phyloP scores from a whole-genome alignment of 2,113 vertebrate genomes.

The Pangasianodon hypophthalmus region DNA sequence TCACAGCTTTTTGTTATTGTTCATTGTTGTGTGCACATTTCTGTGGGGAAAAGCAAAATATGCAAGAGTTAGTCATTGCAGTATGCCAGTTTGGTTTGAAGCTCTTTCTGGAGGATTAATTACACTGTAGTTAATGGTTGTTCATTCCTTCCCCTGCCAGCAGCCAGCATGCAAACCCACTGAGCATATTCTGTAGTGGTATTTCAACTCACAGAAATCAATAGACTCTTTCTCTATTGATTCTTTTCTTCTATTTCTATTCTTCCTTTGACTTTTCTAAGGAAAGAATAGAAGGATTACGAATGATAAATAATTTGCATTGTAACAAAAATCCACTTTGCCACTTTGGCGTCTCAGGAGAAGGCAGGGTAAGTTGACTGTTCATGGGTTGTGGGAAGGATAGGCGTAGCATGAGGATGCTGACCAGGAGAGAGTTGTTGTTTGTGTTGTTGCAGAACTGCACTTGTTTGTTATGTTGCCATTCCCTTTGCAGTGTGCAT shows the following conservation, averaged over 20 bases:
- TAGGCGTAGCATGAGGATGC: neutral
- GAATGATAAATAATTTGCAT: neutral
- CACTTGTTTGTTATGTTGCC: neutral
- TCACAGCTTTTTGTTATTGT: neutral
- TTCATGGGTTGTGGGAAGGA: neutral
- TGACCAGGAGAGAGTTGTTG: neutral
- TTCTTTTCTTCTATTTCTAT: too few relatives aligned
- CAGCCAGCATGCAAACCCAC: neutral
- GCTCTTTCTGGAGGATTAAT: neutral
- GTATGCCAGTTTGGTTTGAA: neutral
- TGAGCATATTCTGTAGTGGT: neutral
- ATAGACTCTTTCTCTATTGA: neutral
- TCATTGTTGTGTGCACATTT: neutral
- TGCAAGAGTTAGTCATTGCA: neutral
- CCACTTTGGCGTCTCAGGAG: too few relatives aligned
- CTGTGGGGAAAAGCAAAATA: neutral
- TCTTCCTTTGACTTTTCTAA: too few relatives aligned
- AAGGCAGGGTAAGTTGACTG: neutral
- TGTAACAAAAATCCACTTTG: too few relatives aligned
- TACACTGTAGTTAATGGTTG: neutral
- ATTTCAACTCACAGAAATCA: neutral
- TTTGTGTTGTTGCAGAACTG: neutral
- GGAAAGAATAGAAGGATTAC: too few relatives aligned
- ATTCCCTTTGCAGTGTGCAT: neutral
- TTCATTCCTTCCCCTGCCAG: neutral